Evolutionary conservation across 2,888 invertebrate genomes (phyloP).

Genomic region (Pristionchus arcanus): DNA sequence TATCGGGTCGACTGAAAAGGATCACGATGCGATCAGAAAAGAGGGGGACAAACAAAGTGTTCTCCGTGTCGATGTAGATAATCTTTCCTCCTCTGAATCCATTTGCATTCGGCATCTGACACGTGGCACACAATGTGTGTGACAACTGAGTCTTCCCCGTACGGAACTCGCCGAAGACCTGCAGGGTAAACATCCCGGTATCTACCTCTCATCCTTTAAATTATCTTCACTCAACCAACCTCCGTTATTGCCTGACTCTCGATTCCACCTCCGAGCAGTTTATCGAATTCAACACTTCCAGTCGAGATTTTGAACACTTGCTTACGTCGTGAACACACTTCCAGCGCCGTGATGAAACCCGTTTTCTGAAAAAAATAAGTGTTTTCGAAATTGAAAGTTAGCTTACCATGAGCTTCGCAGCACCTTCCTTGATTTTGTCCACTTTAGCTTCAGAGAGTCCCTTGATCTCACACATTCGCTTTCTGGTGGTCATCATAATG

Average conservation of each 20-base stretch:
- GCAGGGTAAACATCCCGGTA: neutral
- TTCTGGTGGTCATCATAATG: constrained; percentile 88
- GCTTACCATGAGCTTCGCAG: constrained; percentile 84
- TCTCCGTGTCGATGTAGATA: constrained; percentile 89
- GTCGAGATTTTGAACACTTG: constrained; percentile 86
- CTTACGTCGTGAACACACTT: constrained; percentile 87
- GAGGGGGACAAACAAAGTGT: constrained; percentile 86
- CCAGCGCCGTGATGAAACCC: constrained; percentile 87
- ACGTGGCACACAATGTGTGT: constrained; percentile 88
- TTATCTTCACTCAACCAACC: constrained; percentile 79
- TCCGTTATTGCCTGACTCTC: constrained; percentile 91
- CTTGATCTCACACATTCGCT: constrained; percentile 86
- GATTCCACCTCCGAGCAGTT: constrained; percentile 77
- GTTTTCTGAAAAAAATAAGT: constrained; percentile 78
- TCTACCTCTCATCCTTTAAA: neutral
- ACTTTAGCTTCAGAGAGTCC: constrained; percentile 89
- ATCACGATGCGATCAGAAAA: neutral
- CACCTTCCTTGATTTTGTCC: constrained; percentile 88
- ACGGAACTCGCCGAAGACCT: constrained; percentile 87
- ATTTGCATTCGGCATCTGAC: constrained; percentile 86
- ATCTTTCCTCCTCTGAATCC: constrained; percentile 88
- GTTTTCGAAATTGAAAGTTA: neutral
- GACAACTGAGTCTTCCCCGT: constrained; percentile 90
- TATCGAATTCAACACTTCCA: constrained; percentile 84
- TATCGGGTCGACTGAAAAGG: constrained; percentile 81